Conservation (phyloP, 2,113 vertebrate species). For the Lepus timidus region DNA sequence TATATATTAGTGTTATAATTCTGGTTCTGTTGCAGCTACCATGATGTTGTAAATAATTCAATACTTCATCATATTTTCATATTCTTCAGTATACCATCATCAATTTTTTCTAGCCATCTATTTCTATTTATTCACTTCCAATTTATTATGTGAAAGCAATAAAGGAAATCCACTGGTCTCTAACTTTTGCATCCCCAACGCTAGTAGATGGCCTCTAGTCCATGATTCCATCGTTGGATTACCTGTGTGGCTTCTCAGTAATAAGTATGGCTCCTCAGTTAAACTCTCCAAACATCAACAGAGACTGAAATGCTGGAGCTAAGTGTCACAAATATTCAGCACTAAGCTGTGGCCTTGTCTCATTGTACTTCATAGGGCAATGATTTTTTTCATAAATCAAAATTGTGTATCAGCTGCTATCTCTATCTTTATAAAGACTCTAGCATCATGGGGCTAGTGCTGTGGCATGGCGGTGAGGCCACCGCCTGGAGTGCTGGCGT, state of each 20-base stretch:
- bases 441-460: no score
- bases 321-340: background rate
- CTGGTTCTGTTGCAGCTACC: background rate
- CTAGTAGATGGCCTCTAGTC: background rate
- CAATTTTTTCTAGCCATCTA: background rate
- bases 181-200: background rate
- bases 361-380: slow-evolving; percentile 52
- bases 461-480: no score
- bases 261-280: background rate
- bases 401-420: slow-evolving; percentile 50
- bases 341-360: slow-evolving; percentile 15
- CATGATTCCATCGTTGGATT: background rate
- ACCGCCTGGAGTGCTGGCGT: no score
- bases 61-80: slow-evolving; percentile 8
- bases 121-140: slow-evolving; percentile 28
- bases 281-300: slow-evolving; percentile 38
- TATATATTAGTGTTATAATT: background rate
- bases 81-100: background rate
- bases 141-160: background rate
- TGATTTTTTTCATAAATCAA: slow-evolving; percentile 51
- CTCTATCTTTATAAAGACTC: slow-evolving; percentile 47
- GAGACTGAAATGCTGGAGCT: background rate
- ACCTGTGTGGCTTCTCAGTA: background rate
- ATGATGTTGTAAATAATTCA: slow-evolving; percentile 44
- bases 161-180: background rate